Conservation (phyloP, 2,113 vertebrate genomes). For the Petroica traversi region DNA sequence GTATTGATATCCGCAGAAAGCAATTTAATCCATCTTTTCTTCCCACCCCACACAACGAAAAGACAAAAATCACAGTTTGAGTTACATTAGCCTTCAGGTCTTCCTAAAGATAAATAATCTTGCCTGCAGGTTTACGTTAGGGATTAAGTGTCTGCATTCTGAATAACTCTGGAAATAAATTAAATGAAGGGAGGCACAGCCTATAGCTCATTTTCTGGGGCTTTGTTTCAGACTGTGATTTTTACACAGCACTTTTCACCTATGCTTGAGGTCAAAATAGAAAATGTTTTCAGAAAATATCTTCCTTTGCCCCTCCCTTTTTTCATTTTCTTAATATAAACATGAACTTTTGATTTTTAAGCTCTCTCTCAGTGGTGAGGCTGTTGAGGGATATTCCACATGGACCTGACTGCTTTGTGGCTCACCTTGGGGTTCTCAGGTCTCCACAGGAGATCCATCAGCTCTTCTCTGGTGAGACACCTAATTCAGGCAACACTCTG, state of each 20-base stretch:
- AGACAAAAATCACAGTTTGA: background rate
- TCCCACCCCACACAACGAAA: background rate
- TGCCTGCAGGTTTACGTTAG: background rate
- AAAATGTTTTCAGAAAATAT: background rate
- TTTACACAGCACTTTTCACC: background rate
- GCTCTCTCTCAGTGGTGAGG: background rate
- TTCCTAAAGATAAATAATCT: background rate
- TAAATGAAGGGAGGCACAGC: background rate
- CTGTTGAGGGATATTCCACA: rapidly evolving
- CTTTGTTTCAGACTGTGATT: background rate
- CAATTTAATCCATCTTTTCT: background rate
- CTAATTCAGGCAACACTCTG: background rate
- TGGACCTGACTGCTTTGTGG: background rate
- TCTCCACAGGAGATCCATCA: background rate
- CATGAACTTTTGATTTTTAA: background rate
- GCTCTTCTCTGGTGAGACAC: background rate
- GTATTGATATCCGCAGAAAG: background rate
- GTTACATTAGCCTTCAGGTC: background rate
- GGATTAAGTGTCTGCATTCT: background rate
- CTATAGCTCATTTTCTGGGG: background rate
- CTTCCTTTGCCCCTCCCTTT: background rate
- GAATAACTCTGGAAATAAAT: background rate
- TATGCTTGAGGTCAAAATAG: background rate
- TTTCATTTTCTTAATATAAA: background rate
- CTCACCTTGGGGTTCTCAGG: background rate